Base-by-base conservation (phyloP, 2,797 vertebrate species). In the Chloroceryle amazona region DNA sequence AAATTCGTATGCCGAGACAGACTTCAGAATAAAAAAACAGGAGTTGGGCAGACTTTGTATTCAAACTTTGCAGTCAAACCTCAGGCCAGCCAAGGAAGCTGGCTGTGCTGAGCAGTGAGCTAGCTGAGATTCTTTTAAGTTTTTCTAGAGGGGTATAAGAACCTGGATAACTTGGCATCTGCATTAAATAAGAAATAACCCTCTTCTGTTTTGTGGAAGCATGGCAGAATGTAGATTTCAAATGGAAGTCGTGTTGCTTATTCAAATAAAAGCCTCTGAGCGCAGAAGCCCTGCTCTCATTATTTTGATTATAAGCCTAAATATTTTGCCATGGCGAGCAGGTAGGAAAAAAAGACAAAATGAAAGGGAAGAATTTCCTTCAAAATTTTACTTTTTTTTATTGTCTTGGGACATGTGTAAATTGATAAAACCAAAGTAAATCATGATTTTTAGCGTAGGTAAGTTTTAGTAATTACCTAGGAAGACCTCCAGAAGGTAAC, bases 221-320 rank as follows among this genome's bases (percentile, higher is more conserved):
- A 58, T 41, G 68, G 46, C n/a, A 89, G 79, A 93, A 86, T 54
- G 55, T 96, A 66, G 5, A 94, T 96, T 93, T 89, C 81, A 93
- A 83, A 93, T 93, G 75, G 85, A 93, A 95, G 94, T 94, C 83
- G 42, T 54, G 7, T 73, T 83, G 55, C 71, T 83, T 94, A 89
- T 83, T 95, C 58, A 88, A 91, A 92, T 89, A 37, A 74, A 92
- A 78, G 81, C 29, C 46, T 94, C 74, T 78, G 65, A 88, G 84
- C 39, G 22, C 10, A 58, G 90, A 90, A 93, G 5, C 37, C 4
- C 15, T 57, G 29, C 73, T 89, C 96, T 91, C 65, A 41, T 78
- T 93, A 79, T 78, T 95, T 80, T 86, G 62, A 66, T 95, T 76
- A 93, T 84, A 89, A 93, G 61, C 37, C 37, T 57, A 80, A 85